Base-by-base conservation (phyloP, 2,113 vertebrate genomes). In the Ophiodon elongatus region DNA sequence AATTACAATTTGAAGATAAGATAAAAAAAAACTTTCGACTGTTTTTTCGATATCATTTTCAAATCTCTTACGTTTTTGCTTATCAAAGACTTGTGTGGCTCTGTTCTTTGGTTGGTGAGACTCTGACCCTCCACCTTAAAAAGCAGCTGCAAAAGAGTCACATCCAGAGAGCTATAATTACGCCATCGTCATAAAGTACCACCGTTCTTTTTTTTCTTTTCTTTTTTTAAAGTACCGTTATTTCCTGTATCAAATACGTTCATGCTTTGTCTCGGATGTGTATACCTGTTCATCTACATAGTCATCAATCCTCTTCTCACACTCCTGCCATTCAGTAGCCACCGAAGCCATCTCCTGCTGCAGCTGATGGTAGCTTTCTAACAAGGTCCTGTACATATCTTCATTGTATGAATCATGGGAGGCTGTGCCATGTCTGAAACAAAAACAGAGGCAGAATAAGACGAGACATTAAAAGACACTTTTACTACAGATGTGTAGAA, bases 211-310 rank as follows among this genome's bases (percentile, higher is more conserved):
- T n/a, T n/a, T n/a, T n/a, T n/a, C n/a, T n/a, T n/a, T n/a, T 13
- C 13, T 21, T 65, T 21, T 29, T 27, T 11, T 43, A 19, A 73
- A 23, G 19, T 11, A 27, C 5, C n/a, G 23, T 66, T 13, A 47
- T 13, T 57, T 57, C 29, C 8, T 69, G 7, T 6, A 11, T 39
- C n/a, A 39, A 19, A 57, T 50, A 14, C 1, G 23, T 71, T 62
- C 17, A 4, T 67, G 4, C 19, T 56, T 33, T 8, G 39, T 27
- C 19, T 50, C 29, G 6, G 27, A 11, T 27, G 39, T 66, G 33
- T 3, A 2, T 88, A 99, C 98, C 98, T 99, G 98, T 81, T 99
- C 98, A 80, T 98, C 98, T 39, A 99, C 98, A 19, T 99, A 99
- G 90, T 99, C 97, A 47, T 99, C 98, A 37, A 99, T 99, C 94